phyloP scores from a whole-genome alignment of 1,140 invertebrate genomes.

The Pseudomyrmex concolor region DNA sequence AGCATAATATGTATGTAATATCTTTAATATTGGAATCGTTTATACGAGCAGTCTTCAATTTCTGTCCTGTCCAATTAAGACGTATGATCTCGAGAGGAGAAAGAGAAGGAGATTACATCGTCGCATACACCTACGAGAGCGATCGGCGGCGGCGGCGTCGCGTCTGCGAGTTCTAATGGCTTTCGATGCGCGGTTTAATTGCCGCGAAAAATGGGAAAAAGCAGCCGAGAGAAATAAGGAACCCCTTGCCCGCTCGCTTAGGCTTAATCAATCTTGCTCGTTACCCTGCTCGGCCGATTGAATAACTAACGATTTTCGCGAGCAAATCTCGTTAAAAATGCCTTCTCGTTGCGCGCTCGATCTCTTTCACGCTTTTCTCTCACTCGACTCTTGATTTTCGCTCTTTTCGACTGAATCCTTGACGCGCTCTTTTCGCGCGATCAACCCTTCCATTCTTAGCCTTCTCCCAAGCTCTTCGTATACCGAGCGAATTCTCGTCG shows the following conservation, averaged over 20 bases:
- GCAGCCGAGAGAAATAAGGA: slow-evolving; percentile 65
- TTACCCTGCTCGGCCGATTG: slow-evolving; percentile 69
- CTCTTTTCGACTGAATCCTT: not conserved
- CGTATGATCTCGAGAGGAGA: slow-evolving; percentile 15
- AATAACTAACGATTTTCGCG: slow-evolving; percentile 73
- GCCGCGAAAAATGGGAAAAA: slow-evolving; percentile 66
- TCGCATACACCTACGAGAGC: slow-evolving; percentile 37
- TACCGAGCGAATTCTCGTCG: slow-evolving; percentile 4
- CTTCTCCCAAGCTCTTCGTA: not conserved
- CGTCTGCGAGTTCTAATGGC: slow-evolving; percentile 60
- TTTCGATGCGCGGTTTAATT: slow-evolving; percentile 75
- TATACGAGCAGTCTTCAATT: slow-evolving; percentile 8
- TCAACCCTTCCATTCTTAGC: not conserved
- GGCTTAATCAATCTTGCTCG: slow-evolving; percentile 76
- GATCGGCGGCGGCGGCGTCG: slow-evolving; percentile 1
- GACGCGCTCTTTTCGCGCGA: not conserved
- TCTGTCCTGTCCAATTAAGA: slow-evolving; percentile 57
- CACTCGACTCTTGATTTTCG: slow-evolving; percentile 6
- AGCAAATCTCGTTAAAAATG: slow-evolving; percentile 76
- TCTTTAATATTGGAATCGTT: not conserved
- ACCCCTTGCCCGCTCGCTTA: slow-evolving; percentile 55
- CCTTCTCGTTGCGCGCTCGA: slow-evolving; percentile 62
- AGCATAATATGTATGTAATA: not conserved
- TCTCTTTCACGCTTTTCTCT: slow-evolving; percentile 55
- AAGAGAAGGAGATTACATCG: slow-evolving; percentile 38